Evolutionary conservation across 2,113 vertebrate genomes (phyloP), one percentile per base, ranked within the genome.

Genomic region (Willisornis vidua): DNA sequence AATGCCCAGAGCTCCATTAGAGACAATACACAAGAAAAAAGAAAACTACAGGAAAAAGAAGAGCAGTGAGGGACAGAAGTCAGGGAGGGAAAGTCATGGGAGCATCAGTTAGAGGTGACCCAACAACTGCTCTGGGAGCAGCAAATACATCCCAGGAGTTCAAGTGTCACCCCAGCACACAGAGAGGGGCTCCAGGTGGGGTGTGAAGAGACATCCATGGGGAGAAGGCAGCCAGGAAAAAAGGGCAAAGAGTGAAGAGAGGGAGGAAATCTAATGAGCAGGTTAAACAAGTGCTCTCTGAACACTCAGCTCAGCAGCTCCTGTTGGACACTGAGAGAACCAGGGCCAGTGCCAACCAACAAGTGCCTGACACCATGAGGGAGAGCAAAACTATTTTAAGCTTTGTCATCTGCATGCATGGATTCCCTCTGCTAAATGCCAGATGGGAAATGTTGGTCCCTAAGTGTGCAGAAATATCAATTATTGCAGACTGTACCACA

Each of bases 301-400:
- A 67, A 59, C 6, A 6, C 12, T 66, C 5, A 4, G 73, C 70
- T 71, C 93, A 62, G 80, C 6, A 31, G 59, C 84, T 87, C 0
- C 0, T 3, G 4, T 51, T 0, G 19, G 71, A 52, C 35, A 55
- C 5, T 8, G 24, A 9, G 33, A n/a, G 59, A 29, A 63, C 6
- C 4, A 0, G 85, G 48, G 90, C 78, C 68, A 33, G 91, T 4
- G 76, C 80, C 91, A 95, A 74, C 25, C 81, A 91, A 15, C 76
- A 61, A 96, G 84, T 26, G 68, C 65, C 72, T 45, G 65, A 35
- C 3, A 59, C 5, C 68, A 54, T 0, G 11, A 46, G 77, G 62
- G 74, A 82, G n/a, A 75, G 19, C 45, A 46, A 75, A 93, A 87
- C 95, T 96, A 91, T 96, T 96, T 91, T 91, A 61, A 89, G 93